Conservation (phyloP, 2,888 invertebrate genomes). For the Flexamia atlantica region DNA sequence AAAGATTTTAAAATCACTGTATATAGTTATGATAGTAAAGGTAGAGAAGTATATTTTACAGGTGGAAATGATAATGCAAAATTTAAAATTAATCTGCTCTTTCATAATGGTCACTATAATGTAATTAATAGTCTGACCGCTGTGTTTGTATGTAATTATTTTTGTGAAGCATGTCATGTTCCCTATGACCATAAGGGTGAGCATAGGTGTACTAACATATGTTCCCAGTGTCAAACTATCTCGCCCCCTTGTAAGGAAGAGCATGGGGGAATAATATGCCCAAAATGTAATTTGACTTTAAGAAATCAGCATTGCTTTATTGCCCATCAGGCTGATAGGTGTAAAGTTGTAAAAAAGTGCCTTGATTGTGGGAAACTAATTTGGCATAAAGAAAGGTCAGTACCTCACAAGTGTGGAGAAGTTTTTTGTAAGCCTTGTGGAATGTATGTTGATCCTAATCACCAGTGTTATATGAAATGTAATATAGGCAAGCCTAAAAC, state of each 20-base stretch:
- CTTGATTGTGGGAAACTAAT: too few species aligned
- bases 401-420: background rate
- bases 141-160: conserved; percentile 64
- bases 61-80: background rate
- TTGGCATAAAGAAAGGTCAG: too few species aligned
- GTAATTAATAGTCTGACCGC: conserved; percentile 69
- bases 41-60: background rate
- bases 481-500: background rate
- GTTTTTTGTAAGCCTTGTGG: background rate
- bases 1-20: conserved; percentile 11
- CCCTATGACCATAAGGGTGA: too few species aligned
- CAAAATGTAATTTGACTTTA: too few species aligned
- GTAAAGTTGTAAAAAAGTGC: too few species aligned
- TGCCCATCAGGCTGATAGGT: too few species aligned
- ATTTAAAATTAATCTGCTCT: conserved; percentile 67
- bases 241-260: too few species aligned
- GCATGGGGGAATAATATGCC: too few species aligned
- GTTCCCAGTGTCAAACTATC: too few species aligned
- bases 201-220: too few species aligned
- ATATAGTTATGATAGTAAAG: background rate
- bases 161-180: too few species aligned
- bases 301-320: too few species aligned
- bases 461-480: background rate
- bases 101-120: conserved; percentile 54
- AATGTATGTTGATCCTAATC: background rate